Evolutionary conservation across 2,797 vertebrate species (phyloP), one percentile per base, ranked within the genome.

Genomic region (Sylvia borin): DNA sequence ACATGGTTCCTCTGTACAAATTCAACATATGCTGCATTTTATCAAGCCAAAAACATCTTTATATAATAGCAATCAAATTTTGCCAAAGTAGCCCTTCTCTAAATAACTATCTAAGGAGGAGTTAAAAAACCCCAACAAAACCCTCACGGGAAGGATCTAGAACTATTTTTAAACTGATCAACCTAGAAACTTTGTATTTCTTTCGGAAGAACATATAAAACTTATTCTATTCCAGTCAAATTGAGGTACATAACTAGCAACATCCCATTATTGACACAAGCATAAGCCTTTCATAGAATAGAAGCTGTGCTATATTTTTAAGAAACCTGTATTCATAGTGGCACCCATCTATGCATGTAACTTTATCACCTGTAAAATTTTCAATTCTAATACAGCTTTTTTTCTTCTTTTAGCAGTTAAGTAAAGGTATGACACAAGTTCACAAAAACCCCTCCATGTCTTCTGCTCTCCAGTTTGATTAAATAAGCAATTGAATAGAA

Each of bases 21-120:
- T 84, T 90, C 73, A 86, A 73, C 87, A 93, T 90, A 95, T 36
- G 62, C 62, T 93, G 31, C 1, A 1, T 36, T 93, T 94, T 75
- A 90, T 50, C 40, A 90, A 92, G 82, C 40, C 79, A 88, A 91
- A 95, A 95, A 81, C 47, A 90, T 58, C n/a, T 92, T 93, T 90
- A 85, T 42, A n/a, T 65, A 92, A 79, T 13, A 91, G 24, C 62
- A 73, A 68, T 82, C 83, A 65, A 88, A 53, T 84, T 85, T 93
- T 53, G 34, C 47, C 32, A 22, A 92, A 85, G 82, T 47, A 85
- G 43, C n/a, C 50, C 34, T 77, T 77, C 58, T 65, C 36, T 80
- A 55, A 92, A 32, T 73, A 94, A 34, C 42, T 50, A 12, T 31
- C 48, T 34, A 43, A 71, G 45, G 48, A 86, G 32, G 18, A 82